Conservation (phyloP, 2,113 vertebrate species). For the Erinaceus europaeus region DNA sequence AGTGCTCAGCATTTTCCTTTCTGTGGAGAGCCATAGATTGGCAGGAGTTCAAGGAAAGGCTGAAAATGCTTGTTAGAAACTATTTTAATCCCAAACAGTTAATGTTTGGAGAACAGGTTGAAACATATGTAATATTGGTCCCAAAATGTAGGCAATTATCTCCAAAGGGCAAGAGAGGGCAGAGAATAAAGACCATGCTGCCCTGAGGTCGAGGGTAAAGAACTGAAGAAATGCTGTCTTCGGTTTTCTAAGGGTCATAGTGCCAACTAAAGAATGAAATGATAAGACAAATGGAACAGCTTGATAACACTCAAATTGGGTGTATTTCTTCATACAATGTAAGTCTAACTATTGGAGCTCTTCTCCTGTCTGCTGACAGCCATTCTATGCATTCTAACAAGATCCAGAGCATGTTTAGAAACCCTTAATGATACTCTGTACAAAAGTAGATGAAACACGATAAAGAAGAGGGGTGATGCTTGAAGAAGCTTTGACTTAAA, state of each 20-base stretch:
- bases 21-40: constrained; percentile 56
- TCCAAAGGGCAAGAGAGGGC: constrained; percentile 35
- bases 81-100: constrained; percentile 76
- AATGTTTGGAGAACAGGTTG: constrained; percentile 69
- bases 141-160: constrained; percentile 45
- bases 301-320: background rate
- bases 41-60: constrained; percentile 70
- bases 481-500: background rate
- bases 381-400: constrained; percentile 27
- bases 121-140: constrained; percentile 63
- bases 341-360: background rate
- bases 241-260: constrained; percentile 15
- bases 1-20: constrained; percentile 75
- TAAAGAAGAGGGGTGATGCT: background rate
- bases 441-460: constrained; percentile 6
- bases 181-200: background rate
- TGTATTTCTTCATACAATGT: background rate
- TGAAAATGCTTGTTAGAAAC: constrained; percentile 69
- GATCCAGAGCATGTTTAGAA: constrained; percentile 44
- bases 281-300: constrained; percentile 19
- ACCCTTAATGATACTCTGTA: background rate
- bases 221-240: background rate
- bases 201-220: background rate
- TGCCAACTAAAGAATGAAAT: constrained; percentile 34
- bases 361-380: background rate